These are phyloP conservation scores for Notospermus geniculatus DNA, from an alignment of 1,140 invertebrate genomes.

Conservation along the genomic window DNA sequence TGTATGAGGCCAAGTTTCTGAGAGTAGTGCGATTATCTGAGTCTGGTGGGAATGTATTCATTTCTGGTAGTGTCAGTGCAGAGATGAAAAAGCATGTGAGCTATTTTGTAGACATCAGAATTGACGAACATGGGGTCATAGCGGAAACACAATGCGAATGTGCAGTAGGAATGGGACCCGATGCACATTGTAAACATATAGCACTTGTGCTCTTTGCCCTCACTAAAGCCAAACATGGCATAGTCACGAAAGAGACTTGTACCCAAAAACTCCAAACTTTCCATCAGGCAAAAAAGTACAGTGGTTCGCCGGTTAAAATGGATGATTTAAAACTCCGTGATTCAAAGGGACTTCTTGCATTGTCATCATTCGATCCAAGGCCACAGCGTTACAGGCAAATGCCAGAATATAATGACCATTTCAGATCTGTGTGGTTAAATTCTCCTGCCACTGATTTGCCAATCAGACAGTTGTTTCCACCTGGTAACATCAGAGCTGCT, in stretches of 20 bases:
- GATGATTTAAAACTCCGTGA: no score
- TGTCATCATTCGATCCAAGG: no score
- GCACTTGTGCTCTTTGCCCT: slow-evolving; percentile 16
- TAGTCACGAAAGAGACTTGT: slow-evolving; percentile 19
- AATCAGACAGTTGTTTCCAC: slow-evolving; percentile 5
- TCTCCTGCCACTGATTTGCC: no score
- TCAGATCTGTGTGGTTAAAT: no score
- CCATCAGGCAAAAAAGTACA: slow-evolving; percentile 16
- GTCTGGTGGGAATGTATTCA: no score
- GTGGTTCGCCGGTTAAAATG: slow-evolving; percentile 19
- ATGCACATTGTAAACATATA: slow-evolving; percentile 24
- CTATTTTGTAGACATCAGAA: slow-evolving; percentile 16
- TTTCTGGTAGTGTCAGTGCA: no score
- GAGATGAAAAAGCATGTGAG: slow-evolving; percentile 18
- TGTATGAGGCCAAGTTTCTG: no score
- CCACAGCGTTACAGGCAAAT: no score
- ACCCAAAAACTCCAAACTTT: slow-evolving; percentile 24
- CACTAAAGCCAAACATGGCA: slow-evolving; percentile 2
- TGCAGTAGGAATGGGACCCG: slow-evolving; percentile 19
- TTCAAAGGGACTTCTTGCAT: no score
- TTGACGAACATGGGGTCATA: slow-evolving; percentile 9
- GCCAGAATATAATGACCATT: no score
- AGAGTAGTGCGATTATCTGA: no score
- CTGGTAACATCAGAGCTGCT: slow-evolving; percentile 13
- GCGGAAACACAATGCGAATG: slow-evolving; percentile 20